Evolutionary conservation across 2,888 invertebrate species (phyloP), one percentile per base, ranked within the genome.

Genomic region (Drosophila cognata): DNA sequence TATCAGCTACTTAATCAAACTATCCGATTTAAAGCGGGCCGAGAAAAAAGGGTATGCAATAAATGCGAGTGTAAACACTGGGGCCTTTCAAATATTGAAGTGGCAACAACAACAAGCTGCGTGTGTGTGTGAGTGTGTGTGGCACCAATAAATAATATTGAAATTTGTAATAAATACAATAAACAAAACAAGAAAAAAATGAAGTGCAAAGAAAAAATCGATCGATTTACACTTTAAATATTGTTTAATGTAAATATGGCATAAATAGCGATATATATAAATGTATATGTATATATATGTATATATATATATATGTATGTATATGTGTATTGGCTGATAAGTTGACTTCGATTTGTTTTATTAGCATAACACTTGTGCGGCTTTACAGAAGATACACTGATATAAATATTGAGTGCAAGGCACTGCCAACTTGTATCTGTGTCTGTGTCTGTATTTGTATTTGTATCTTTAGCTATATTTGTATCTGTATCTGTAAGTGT

Each of bases 301-400:
- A 55, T 67, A 57, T 28, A 18, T 5, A 5, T 18, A 0, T 48
- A 21, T 64, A 18, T 38, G 41, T 65, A 51, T 66, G 4, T 57
- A 58, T 68, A 48, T 79, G 38, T 72, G 60, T 71, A 41, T 43
- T 61, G 60, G 61, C 69, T 79, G 86, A 87, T 87, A 87, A 87
- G 85, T 51, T 18, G 36, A 16, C 36, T 71, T 71, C 89, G 86
- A 80, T 85, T 73, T 82, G 88, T 84, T 90, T 91, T 90, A 91
- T 90, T 90, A 90, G 89, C 91, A 91, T 83, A 91, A 90, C 91
- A 90, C 91, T 90, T 90, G 90, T 84, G 84, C 61, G 71, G 50
- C 66, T 61, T 61, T 57, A n/a, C 36, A 35, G 50, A 43, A 46
- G 55, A 69, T 48, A 62, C 62, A 69, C 66, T 71, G 63, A 67